Percentiles rank a stretch among this genome's conserved stretches.
Evolutionary conservation across 2,113 vertebrate species (phyloP).

Genomic region (Pseudonaja textilis): DNA sequence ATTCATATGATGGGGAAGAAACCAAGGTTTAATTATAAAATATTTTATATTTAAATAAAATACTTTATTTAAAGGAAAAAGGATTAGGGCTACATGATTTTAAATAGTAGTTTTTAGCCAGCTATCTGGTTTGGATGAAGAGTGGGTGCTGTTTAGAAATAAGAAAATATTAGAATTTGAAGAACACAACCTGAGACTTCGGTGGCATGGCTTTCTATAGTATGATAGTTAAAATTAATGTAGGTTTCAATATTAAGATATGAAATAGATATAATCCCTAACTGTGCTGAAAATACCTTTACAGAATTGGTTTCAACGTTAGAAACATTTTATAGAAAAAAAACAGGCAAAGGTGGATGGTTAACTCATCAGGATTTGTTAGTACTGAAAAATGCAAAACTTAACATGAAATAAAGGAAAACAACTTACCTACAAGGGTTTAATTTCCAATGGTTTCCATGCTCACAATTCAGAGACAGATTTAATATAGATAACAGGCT

Average conservation of each 20-base stretch:
- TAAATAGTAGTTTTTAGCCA: not conserved
- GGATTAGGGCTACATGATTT: not conserved
- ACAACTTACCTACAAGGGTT: not conserved
- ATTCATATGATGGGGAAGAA: not conserved
- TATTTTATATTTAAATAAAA: no score
- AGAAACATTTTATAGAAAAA: not conserved
- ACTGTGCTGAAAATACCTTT: not conserved
- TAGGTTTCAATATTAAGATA: not conserved
- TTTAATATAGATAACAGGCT: not conserved
- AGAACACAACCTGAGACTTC: not conserved
- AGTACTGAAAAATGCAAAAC: not conserved
- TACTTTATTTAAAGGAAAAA: not conserved
- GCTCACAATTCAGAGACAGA: not conserved
- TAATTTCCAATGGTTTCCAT: not conserved
- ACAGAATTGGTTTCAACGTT: not conserved
- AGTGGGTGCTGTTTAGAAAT: not conserved
- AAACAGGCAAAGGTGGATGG: not conserved
- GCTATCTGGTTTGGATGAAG: not conserved
- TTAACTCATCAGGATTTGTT: not conserved
- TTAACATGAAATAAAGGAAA: not conserved
- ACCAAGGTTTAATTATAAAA: not conserved
- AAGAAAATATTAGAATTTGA: not conserved
- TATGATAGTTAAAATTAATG: not conserved
- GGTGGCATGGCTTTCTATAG: not conserved
- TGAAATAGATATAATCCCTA: not conserved